Conservation (phyloP, 2,888 invertebrate species). For the Nomada hirtipes region DNA sequence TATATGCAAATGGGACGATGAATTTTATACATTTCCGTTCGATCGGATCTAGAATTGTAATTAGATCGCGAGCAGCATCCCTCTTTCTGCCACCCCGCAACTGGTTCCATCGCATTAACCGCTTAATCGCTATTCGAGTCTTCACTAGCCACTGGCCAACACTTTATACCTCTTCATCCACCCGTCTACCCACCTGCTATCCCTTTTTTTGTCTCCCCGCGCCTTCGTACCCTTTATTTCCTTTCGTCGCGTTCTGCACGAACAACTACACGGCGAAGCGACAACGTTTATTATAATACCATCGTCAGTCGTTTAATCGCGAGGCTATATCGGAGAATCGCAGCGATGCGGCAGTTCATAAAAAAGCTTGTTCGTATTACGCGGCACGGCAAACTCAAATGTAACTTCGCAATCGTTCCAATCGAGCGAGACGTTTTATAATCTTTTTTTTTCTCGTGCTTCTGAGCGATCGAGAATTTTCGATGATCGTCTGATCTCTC, state of each 20-base stretch:
- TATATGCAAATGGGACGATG: background rate
- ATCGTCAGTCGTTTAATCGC: constrained; percentile 31
- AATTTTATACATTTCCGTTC: constrained; percentile 9
- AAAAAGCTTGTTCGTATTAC: constrained; percentile 40
- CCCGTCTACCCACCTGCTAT: constrained; percentile 26
- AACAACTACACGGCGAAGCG: constrained; percentile 43
- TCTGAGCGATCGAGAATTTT: constrained; percentile 34
- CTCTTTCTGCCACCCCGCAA: constrained; percentile 38
- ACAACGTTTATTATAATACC: constrained; percentile 69
- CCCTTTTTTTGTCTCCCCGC: background rate
- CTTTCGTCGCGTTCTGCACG: background rate
- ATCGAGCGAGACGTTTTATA: background rate
- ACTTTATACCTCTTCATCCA: constrained; percentile 25
- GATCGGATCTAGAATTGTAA: constrained; percentile 11
- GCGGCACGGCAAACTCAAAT: constrained; percentile 6
- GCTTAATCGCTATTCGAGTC: constrained; percentile 54
- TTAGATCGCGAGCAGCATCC: constrained; percentile 9
- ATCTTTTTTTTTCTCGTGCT: background rate
- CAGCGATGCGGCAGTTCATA: constrained; percentile 30
- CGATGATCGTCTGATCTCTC: background rate
- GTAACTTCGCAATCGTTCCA: constrained; percentile 5
- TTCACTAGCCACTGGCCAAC: background rate
- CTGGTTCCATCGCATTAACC: constrained; percentile 64
- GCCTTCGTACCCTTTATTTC: constrained; percentile 2
- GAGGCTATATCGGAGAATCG: constrained; percentile 29